A percentile compares a stretch with the other conserved stretches of the same genome.
Conservation (phyloP, 1,140 invertebrate species). For the Mesaphorura yosii region DNA sequence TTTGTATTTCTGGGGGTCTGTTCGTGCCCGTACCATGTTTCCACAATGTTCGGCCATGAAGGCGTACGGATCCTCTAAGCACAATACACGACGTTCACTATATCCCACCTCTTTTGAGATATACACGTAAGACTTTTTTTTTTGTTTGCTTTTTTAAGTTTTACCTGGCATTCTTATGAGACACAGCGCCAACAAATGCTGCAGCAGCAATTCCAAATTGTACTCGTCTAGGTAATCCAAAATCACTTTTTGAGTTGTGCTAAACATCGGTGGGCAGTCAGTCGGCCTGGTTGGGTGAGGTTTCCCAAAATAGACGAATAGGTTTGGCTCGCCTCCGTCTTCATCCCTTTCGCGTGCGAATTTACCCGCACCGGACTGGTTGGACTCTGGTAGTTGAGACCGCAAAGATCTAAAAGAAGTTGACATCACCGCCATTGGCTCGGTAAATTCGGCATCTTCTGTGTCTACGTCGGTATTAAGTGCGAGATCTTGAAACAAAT, state of each 20-base stretch:
- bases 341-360: not conserved
- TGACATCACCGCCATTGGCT: not conserved
- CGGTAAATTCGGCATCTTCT: too few relatives aligned
- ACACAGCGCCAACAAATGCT: constrained; percentile 1
- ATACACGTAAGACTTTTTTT: not conserved
- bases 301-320: not conserved
- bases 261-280: not conserved
- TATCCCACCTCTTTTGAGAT: not conserved
- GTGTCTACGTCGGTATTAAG: too few relatives aligned
- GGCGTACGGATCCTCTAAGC: constrained; percentile 3
- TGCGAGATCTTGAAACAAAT: too few relatives aligned
- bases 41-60: constrained; percentile 5
- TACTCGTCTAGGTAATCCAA: constrained; percentile 5
- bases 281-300: not conserved
- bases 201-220: constrained; percentile 6
- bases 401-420: not conserved
- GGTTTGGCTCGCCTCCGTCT: not conserved
- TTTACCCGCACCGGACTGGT: not conserved
- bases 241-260: not conserved
- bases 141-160: too few relatives aligned
- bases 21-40: constrained; percentile 1
- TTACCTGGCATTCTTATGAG: not conserved
- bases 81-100: not conserved
- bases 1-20: not conserved
- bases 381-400: not conserved